phyloP scores from a whole-genome alignment of 2,113 vertebrate species.

The Piliocolobus tephrosceles region DNA sequence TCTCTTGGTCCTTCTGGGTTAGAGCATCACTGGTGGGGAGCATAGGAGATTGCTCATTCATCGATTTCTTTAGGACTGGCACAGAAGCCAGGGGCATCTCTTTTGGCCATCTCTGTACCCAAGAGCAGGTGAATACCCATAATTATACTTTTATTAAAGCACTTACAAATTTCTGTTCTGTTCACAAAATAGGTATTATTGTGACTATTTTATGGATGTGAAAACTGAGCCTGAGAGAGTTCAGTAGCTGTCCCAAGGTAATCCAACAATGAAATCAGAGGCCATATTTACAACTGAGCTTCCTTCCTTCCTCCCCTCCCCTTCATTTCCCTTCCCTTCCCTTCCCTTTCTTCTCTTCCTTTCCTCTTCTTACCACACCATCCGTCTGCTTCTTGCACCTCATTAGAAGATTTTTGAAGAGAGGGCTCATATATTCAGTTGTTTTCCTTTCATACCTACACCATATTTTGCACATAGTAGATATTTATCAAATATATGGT shows the following conservation, averaged over 20 bases:
- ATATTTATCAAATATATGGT: neutral
- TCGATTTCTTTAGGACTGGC: neutral
- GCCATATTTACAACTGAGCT: neutral
- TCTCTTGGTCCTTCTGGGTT: neutral
- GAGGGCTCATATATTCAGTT: neutral
- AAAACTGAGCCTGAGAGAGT: neutral
- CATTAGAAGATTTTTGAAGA: neutral
- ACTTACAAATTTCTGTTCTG: neutral
- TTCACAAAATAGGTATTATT: neutral
- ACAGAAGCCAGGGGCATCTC: neutral
- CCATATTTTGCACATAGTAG: neutral
- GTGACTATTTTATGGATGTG: neutral
- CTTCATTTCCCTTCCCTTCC: too few relatives aligned
- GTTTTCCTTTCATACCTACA: neutral
- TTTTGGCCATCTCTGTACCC: neutral
- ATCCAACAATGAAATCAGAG: neutral
- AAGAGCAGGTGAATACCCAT: neutral
- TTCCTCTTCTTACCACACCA: neutral
- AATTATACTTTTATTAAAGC: neutral
- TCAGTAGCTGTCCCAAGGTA: neutral
- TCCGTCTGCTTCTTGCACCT: neutral
- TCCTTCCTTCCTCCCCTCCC: neutral
- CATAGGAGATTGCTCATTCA: neutral
- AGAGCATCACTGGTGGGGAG: neutral
- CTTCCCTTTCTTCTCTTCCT: too few relatives aligned